Conservation (phyloP, 2,113 vertebrate genomes). For the Malurus cyaneus region DNA sequence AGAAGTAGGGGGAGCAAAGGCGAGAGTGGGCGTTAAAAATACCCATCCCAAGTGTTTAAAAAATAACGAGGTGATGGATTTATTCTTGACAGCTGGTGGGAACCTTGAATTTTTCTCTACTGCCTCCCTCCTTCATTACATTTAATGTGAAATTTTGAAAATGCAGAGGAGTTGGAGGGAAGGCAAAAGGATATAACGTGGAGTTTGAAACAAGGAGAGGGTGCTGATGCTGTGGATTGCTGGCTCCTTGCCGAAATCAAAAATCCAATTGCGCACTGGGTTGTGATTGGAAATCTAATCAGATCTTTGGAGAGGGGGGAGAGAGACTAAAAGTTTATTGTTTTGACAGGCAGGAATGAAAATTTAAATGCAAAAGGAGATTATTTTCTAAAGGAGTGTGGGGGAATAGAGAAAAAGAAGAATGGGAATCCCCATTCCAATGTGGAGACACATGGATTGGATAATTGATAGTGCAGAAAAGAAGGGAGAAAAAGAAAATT, state of each 20-base stretch:
- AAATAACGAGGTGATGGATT: conserved; percentile 51
- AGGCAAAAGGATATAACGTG: conserved; percentile 57
- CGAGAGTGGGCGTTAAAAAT: conserved; percentile 44
- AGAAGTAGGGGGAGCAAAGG: not conserved
- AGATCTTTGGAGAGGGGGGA: conserved; percentile 72
- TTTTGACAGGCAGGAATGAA: not conserved
- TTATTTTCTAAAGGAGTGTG: not conserved
- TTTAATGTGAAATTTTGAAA: conserved; percentile 75
- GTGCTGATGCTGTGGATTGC: conserved; percentile 60
- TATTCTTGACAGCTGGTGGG: conserved; percentile 72
- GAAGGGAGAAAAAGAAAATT: conserved; percentile 49
- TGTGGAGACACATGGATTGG: conserved; percentile 58
- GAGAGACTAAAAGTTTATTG: conserved; percentile 37
- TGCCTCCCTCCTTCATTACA: conserved; percentile 46
- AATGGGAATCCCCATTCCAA: conserved; percentile 56
- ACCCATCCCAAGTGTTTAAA: conserved; percentile 36
- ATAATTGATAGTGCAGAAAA: conserved; percentile 63
- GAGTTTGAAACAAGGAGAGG: conserved; percentile 67
- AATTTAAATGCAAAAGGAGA: not conserved
- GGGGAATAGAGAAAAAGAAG: not conserved
- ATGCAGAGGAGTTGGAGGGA: conserved; percentile 73
- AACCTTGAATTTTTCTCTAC: conserved; percentile 65
- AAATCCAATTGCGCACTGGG: conserved; percentile 87
- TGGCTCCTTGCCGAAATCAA: conserved; percentile 69
- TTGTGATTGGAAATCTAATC: conserved; percentile 96